Evolutionary conservation across 2,113 vertebrate species (phyloP), one percentile per base, ranked within the genome.

Genomic region (Choloepus hoffmanni): DNA sequence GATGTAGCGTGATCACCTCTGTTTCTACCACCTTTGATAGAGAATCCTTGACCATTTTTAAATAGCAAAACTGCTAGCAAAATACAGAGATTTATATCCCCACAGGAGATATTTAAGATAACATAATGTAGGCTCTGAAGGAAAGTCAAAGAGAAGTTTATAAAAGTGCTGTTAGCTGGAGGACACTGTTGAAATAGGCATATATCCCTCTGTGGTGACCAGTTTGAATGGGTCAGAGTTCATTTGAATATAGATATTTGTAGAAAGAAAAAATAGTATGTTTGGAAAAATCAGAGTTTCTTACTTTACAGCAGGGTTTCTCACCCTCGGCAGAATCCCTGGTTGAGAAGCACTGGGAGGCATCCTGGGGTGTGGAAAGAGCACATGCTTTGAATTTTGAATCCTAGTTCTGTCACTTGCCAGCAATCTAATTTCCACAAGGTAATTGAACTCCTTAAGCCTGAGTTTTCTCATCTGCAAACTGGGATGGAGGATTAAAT

Each of bases 221-320:
- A 72, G 72, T 84, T 96, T 92, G 70, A 89, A 65, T 40, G 73
- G 26, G 70, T 60, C 14, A 84, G 45, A 45, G 23, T 77, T 84
- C 45, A 63, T 85, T 33, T 72, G 53, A 83, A 77, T 91, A 48
- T 58, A 68, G 45, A 26, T 70, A 70, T 55, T 88, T 73, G 43
- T 78, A 70, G 60, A 21, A 36, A 62, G 67, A 70, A 48, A 58
- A 21, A 86, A 65, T 67, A 14, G 4, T 87, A 13, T 93, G 15
- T 73, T 68, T 84, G 18, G 30, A 43, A 79, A 82, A 88, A 72
- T 77, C 62, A 87, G 3, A 28, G 53, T 88, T 78, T 16, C 48
- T 73, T 91, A 33, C 36, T 91, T 36, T 45, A 33, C 9, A 81
- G 58, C 67, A 45, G 5, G 6, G 13, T 92, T 87, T 87, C 23